Evolutionary conservation across 2,797 vertebrate species (phyloP).

Genomic region (Pseudochirops cupreus): DNA sequence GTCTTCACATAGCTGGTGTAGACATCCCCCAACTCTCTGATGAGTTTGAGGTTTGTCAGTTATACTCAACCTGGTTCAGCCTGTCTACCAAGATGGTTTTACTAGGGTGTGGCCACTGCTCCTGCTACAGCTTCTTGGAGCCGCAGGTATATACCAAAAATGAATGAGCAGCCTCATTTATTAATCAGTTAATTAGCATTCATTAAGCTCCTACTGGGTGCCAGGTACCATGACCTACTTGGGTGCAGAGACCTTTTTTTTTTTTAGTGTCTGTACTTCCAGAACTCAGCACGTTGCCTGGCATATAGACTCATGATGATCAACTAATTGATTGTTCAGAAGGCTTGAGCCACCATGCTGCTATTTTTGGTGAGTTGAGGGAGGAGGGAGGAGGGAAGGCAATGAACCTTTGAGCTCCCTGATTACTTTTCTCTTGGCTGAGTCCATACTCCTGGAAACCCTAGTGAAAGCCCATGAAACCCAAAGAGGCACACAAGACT

Average conservation of each 20-base stretch:
- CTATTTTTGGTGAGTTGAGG: not conserved
- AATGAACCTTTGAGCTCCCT: not conserved
- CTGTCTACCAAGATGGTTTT: not conserved
- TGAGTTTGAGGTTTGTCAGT: not conserved
- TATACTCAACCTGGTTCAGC: not conserved
- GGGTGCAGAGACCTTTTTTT: not conserved
- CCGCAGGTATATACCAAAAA: not conserved
- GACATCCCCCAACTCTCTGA: not conserved
- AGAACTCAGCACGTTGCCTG: not conserved
- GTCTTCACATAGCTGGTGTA: not conserved
- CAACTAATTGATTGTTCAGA: not conserved
- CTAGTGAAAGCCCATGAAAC: not conserved
- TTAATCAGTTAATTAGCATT: not conserved
- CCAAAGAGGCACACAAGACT: not conserved
- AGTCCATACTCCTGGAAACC: conserved; percentile 15
- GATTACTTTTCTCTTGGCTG: not conserved
- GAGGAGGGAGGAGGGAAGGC: not conserved
- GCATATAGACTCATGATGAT: not conserved
- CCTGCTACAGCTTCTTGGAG: not conserved
- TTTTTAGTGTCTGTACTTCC: not conserved
- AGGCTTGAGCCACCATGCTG: not conserved
- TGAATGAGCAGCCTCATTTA: not conserved
- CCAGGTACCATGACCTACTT: not conserved
- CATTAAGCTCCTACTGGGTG: not conserved
- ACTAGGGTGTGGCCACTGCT: not conserved